phyloP scores from a whole-genome alignment of 2,888 invertebrate genomes.

The Endomychus coccineus region DNA sequence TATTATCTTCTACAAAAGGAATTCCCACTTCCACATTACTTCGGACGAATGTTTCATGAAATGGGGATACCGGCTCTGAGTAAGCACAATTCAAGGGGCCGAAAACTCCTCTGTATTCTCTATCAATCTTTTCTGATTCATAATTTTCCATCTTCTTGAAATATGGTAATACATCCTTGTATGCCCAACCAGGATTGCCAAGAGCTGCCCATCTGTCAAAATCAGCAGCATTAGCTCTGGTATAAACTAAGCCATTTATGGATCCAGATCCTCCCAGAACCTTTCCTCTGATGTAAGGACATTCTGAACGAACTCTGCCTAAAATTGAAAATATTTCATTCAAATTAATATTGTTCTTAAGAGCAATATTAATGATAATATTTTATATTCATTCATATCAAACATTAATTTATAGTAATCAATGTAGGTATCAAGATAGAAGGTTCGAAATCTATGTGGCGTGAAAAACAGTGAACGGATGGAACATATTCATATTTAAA shows the following conservation, averaged over 20 bases:
- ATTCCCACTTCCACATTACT: slow-evolving; percentile 47
- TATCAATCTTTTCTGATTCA: slow-evolving; percentile 39
- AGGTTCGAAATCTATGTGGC: too few relatives aligned
- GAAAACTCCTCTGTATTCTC: slow-evolving; percentile 56
- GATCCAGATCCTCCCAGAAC: slow-evolving; percentile 77
- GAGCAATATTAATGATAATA: too few relatives aligned
- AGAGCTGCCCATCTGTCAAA: slow-evolving; percentile 56
- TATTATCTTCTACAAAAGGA: slow-evolving; percentile 56
- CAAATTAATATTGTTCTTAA: too few relatives aligned
- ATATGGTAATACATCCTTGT: slow-evolving; percentile 49
- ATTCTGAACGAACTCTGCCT: slow-evolving; percentile 49
- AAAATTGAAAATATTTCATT: background rate
- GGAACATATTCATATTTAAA: too few relatives aligned
- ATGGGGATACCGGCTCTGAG: slow-evolving; percentile 66
- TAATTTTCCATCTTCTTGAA: slow-evolving; percentile 48
- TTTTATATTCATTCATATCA: too few relatives aligned
- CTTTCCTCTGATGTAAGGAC: slow-evolving; percentile 77
- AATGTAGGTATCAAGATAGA: too few relatives aligned
- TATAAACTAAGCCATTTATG: slow-evolving; percentile 78
- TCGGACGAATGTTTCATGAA: slow-evolving; percentile 55
- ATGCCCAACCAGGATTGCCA: slow-evolving; percentile 79
- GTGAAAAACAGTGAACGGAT: too few relatives aligned
- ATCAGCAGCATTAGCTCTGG: slow-evolving; percentile 67
- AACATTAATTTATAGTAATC: too few relatives aligned
- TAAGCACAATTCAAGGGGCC: slow-evolving; percentile 67